phyloP scores from a whole-genome alignment of 2,888 invertebrate genomes.

The Eristalis pertinax region DNA sequence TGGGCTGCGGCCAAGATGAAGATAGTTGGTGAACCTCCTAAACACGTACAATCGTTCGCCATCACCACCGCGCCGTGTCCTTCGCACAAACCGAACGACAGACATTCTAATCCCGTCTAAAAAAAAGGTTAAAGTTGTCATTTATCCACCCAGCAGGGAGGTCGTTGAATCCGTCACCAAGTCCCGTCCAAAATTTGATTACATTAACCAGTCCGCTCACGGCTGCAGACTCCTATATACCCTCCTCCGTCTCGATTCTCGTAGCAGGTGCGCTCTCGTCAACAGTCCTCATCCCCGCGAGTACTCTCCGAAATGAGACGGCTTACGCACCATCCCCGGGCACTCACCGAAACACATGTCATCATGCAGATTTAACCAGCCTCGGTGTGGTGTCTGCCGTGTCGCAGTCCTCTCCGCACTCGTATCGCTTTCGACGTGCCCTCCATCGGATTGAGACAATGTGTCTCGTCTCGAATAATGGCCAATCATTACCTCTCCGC shows the following conservation, averaged over 20 bases:
- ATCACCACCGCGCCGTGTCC: too few species aligned
- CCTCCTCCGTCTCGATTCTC: neutral
- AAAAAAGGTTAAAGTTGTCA: too few species aligned
- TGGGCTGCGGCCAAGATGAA: too few species aligned
- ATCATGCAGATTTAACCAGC: neutral
- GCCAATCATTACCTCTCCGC: neutral
- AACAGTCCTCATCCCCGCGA: neutral
- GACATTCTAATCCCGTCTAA: too few species aligned
- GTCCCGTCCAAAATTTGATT: neutral
- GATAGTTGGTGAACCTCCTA: too few species aligned
- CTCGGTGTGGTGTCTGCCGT: neutral
- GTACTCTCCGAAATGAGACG: neutral
- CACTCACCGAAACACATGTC: neutral
- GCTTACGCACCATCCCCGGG: neutral
- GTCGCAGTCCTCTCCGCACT: neutral
- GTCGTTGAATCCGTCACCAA: neutral
- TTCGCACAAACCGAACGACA: too few species aligned
- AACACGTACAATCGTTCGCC: too few species aligned
- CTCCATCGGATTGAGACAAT: neutral
- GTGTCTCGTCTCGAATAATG: slow-evolving; percentile 1
- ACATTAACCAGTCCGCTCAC: neutral
- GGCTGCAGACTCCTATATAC: neutral
- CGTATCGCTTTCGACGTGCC: neutral
- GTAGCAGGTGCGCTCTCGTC: neutral
- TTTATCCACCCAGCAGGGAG: too few species aligned